Conservation (phyloP, 2,797 vertebrate genomes). For the Siniperca undulata region DNA sequence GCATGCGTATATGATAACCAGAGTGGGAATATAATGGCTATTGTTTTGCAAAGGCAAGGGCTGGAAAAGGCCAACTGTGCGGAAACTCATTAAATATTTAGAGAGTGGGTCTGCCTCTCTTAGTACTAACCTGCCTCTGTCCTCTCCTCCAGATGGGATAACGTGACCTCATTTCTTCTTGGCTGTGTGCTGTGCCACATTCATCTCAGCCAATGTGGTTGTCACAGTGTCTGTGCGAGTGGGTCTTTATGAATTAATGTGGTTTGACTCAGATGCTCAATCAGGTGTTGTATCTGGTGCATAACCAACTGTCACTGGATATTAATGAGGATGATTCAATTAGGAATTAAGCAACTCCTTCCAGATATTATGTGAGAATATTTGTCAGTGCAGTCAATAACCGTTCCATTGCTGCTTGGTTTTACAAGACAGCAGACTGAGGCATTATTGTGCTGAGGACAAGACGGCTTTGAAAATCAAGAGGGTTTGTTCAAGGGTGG, state of each 20-base stretch:
- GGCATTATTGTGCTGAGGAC: constrained; percentile 23
- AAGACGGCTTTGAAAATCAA: constrained; percentile 30
- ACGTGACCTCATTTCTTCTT: constrained; percentile 79
- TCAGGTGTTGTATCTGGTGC: constrained; percentile 70
- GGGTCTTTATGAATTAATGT: constrained; percentile 72
- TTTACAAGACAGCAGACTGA: constrained; percentile 29
- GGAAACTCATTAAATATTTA: constrained; percentile 89
- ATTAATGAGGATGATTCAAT: constrained; percentile 63
- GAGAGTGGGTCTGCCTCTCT: constrained; percentile 80
- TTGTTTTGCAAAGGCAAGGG: constrained; percentile 80
- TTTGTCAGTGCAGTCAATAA: constrained; percentile 13
- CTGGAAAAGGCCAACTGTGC: constrained; percentile 84
- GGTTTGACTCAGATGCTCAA: constrained; percentile 62
- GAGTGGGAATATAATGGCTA: constrained; percentile 68
- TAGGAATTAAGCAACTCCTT: constrained; percentile 22
- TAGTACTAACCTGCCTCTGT: constrained; percentile 81
- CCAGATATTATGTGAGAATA: constrained; percentile 6
- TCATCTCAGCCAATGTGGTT: constrained; percentile 60
- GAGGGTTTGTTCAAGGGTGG: constrained; percentile 48
- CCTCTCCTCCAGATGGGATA: constrained; percentile 83
- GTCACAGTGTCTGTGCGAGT: constrained; percentile 57
- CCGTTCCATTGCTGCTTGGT: background rate
- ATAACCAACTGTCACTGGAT: constrained; percentile 65
- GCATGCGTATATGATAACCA: constrained; percentile 52
- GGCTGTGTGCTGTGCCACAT: constrained; percentile 65